Evolutionary conservation across 2,113 vertebrate species (phyloP).

Genomic region (Phaethon lepturus): DNA sequence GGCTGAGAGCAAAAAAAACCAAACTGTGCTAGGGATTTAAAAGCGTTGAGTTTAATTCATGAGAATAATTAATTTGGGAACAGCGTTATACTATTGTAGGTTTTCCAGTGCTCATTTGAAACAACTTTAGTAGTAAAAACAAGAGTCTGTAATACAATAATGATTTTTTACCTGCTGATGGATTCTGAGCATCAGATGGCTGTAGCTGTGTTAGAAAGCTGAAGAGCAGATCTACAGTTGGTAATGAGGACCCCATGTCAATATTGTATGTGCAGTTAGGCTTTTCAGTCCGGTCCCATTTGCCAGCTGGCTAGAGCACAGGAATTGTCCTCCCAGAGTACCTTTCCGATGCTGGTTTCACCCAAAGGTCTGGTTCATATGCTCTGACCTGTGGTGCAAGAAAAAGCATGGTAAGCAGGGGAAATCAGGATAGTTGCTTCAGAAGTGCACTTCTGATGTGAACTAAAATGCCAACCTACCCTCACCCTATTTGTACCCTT

Average conservation of each 20-base stretch:
- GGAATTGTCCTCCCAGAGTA: background rate
- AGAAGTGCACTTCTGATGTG: background rate
- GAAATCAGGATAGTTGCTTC: background rate
- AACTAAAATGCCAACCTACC: background rate
- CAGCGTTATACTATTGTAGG: background rate
- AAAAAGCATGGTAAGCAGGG: background rate
- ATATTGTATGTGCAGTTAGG: rapidly evolving
- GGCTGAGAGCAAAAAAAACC: background rate
- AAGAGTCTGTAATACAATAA: background rate
- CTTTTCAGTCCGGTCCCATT: background rate
- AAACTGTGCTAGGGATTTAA: background rate
- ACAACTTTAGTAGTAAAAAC: background rate
- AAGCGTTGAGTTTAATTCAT: background rate
- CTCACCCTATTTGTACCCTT: background rate
- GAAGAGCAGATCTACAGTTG: background rate
- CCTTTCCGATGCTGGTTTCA: background rate
- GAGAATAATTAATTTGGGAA: background rate
- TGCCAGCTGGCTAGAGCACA: background rate
- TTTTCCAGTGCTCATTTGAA: background rate
- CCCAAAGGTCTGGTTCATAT: background rate
- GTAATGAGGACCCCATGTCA: background rate
- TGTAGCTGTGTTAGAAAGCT: background rate
- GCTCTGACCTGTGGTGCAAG: background rate
- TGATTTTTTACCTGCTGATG: background rate
- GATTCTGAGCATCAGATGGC: background rate